Base-by-base conservation (phyloP, 2,888 invertebrate genomes). In the Aricia artaxerxes region DNA sequence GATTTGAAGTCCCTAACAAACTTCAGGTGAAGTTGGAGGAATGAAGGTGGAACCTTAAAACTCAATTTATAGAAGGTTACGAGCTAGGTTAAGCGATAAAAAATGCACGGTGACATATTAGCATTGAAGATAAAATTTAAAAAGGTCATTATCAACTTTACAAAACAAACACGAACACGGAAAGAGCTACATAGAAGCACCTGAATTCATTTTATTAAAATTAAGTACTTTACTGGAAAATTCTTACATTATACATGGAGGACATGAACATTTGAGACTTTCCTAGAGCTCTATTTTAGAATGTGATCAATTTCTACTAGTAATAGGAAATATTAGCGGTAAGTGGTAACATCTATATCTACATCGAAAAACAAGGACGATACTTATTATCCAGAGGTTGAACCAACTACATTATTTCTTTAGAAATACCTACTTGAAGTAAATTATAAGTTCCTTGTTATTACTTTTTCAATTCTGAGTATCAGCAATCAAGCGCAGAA, bases 101-200 rank as follows among this genome's bases (percentile, higher is more conserved):
- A 31, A 64, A 31, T 64, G 4, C 11, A 31, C 31, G 64, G 11
- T 64, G 4, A 11, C 44, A 73, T 4, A 1, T n/a, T 44, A 73
- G 4, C 73, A n/a, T n/a, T 44, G n/a, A n/a, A 73, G 73, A 73
- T 73, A 73, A 44, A 7, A 40, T 40, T n/a, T 6, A 1, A 44
- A 7, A 44, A 40, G 44, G n/a, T 24, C 38, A 35, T 13, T 73
- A 16, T 40, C 7, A 9, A n/a, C 9, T 73, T 73, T 44, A 44
- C 40, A 73, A 73, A 73, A 73, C 73, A 73, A 9, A 24, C 73
- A 73, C 44, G 73, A 44, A 73, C 24, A 44, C 44, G 44, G 73
- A 73, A 73, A 24, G 35, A 44, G 24, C 9, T 24, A 24, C 11
- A 16, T 73, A 7, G 16, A 73, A n/a, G 31, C 9, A 73, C n/a